Base-by-base conservation (phyloP, 1,140 invertebrate species). In the Lepidotrigona ventralis region DNA sequence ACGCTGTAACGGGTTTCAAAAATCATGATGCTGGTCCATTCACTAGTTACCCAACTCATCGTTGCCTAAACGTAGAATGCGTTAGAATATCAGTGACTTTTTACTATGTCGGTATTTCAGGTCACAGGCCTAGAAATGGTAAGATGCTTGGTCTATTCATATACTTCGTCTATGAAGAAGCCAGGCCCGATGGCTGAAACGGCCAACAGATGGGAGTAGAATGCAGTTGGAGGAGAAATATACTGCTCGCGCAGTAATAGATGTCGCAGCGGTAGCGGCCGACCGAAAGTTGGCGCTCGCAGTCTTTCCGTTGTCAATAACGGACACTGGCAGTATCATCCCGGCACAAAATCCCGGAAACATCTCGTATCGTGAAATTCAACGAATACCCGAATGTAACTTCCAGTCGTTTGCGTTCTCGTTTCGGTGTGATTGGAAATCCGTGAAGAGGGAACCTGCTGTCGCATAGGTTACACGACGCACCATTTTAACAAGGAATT, bases 271-370 rank as follows among this genome's bases (percentile, higher is more conserved):
- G 12, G 17, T 74, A 66, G 68, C 33, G 64, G 76, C 68, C 58
- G 79, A 71, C 85, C 90, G 89, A 56, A 72, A 91, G 89, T 68
- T 90, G 90, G 91, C 90, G 90, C 89, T 91, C 85, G 88, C 75
- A 73, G 85, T 86, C 83, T 81, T 91, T 91, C 89, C 91, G 91
- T 92, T 92, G 91, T 92, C 91, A 92, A 92, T 92, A 92, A 92
- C 91, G 91, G 90, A 91, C 90, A 91, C 84, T 89, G 86, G 87
- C 84, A 88, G 86, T 89, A 88, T 89, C 39, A 8, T 46, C 91
- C 91, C 91, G 91, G 90, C 83, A 89, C 80, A 84, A 91, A 90
- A 88, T 69, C 64, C 64, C 81, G 81, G 81, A 86, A 92, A 91
- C 88, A 77, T 88, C 81, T 87, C 64, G 68, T 75, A 33, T 79